Percentiles rank a stretch among this genome's conserved stretches.
Conservation (phyloP, 2,797 vertebrate genomes). For the Botia almorhae region DNA sequence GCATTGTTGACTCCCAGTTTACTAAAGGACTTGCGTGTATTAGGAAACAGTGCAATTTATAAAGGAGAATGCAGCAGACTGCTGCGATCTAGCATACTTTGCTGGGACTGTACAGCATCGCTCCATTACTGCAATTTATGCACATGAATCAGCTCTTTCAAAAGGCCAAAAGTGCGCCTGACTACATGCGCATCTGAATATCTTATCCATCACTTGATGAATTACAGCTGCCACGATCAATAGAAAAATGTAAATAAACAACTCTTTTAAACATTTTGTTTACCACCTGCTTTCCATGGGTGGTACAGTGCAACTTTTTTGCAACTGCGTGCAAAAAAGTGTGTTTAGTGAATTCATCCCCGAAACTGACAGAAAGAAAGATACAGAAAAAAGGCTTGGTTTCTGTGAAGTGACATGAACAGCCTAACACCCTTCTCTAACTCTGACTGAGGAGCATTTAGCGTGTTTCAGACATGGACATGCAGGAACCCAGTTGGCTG, state of each 20-base stretch:
- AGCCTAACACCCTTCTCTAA: conserved; percentile 56
- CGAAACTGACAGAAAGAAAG: background rate
- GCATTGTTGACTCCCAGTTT: background rate
- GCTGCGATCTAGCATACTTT: background rate
- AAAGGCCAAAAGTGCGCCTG: background rate
- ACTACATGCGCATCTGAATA: background rate
- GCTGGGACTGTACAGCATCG: background rate
- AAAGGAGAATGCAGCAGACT: background rate
- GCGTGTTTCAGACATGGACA: conserved; percentile 10
- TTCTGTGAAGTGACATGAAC: conserved; percentile 56
- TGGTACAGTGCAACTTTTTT: background rate
- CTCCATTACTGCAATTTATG: background rate
- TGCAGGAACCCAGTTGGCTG: conserved; percentile 17
- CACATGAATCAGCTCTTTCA: background rate
- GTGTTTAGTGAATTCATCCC: conserved; percentile 2
- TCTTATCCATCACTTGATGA: background rate
- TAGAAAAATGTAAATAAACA: background rate
- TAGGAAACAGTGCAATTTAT: background rate
- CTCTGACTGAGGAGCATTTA: conserved; percentile 48
- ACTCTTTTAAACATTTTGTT: background rate
- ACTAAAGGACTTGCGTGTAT: background rate
- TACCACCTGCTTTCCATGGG: background rate
- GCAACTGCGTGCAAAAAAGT: background rate
- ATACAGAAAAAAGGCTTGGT: conserved; percentile 18
- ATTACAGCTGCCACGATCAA: background rate